Base-by-base conservation (phyloP, 2,888 invertebrate species). In the Cactoblastis cactorum region DNA sequence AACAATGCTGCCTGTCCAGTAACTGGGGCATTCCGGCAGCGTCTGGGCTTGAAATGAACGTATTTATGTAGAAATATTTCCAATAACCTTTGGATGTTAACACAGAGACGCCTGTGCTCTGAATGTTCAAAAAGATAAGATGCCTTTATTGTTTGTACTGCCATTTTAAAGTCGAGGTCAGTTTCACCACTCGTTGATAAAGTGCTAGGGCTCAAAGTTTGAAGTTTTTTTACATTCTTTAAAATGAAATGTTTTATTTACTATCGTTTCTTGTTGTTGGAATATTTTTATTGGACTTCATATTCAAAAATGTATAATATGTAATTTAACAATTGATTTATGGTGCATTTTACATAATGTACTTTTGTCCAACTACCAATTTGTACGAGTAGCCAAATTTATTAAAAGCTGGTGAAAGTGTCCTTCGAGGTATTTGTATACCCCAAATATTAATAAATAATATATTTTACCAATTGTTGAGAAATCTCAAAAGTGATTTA, bases 401-500 rank as follows among this genome's bases (percentile, higher is more conserved):
- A 35, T 14, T 6, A 35, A 18, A 9, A 38, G 11, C 3, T 38
- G 41, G 12, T 41, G 24, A 41, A 41, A 41, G 4, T 41, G 22
- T 3, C 41, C 19, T 24, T 14, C 6, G 3, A 0, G 5, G 12
- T 8, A 33, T 14, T 18, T 15, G 1, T 9, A 12, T 17, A 33
- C 5, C 45, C 15, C 17, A 18, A 33, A 18, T 33, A 33, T 12
- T 12, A 45, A 33, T 2, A 12, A 18, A 35, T 19, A 18, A 9
- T 28, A 6, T 28, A 28, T 9, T 46, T 18, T 17, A 46, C n/a
- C 19, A 48, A 24, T 48, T 37, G 28, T 38, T 12, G 37, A 37
- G 24, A 37, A 22, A 34, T 4, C 9, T 22, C 9, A 17, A 41
- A 19, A 17, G 37, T 14, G 62, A 63, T 71, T 68, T 67, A n/a